phyloP scores from a whole-genome alignment of 2,797 vertebrate genomes.

The Babyrousa celebensis region DNA sequence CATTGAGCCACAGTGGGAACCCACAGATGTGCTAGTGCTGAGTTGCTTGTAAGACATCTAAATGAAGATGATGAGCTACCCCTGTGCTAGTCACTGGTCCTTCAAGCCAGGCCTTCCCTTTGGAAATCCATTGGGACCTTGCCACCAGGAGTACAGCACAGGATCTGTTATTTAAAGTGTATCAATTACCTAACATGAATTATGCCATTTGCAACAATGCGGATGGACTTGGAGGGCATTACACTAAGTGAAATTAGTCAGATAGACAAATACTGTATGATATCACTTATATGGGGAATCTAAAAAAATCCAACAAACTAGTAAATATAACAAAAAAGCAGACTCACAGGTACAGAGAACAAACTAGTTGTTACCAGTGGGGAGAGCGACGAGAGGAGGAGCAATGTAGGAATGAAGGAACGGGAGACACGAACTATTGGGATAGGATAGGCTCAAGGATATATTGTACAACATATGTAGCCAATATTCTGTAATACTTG shows the following conservation, averaged over 20 bases:
- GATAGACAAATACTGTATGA: not conserved
- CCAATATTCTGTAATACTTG: not conserved
- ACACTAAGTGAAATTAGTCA: not conserved
- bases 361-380: not conserved
- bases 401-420: not conserved
- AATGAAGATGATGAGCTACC: not conserved
- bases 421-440: not conserved
- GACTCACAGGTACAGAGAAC: not conserved
- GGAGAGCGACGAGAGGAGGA: not conserved
- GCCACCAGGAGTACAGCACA: not conserved
- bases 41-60: not conserved
- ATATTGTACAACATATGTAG: not conserved
- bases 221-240: not conserved
- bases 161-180: constrained; percentile 5
- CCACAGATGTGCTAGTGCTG: not conserved
- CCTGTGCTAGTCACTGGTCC: not conserved
- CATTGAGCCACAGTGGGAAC: too few relatives aligned
- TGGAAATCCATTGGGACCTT: constrained; percentile 5
- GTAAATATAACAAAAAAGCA: not conserved
- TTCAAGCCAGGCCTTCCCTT: not conserved
- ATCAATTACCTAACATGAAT: not conserved
- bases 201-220: not conserved
- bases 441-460: too few relatives aligned
- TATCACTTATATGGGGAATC: not conserved
- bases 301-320: not conserved